These are phyloP conservation scores for Cnemophilus loriae DNA, from an alignment of 2,113 vertebrate species.

Conservation along the genomic window DNA sequence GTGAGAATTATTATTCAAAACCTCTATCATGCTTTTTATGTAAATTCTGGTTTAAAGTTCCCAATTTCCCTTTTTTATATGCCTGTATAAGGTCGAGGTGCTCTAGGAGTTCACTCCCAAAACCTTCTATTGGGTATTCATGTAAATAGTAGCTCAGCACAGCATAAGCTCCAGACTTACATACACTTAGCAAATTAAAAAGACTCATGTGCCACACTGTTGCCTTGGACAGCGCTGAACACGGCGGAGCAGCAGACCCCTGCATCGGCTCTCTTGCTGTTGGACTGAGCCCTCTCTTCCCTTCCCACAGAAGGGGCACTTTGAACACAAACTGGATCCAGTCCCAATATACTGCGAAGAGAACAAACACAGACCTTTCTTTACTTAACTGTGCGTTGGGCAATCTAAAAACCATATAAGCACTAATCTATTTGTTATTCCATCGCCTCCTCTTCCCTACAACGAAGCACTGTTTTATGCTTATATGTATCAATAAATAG, in stretches of 20 bases:
- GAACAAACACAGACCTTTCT: conserved; percentile 26
- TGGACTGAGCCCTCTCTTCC: not conserved
- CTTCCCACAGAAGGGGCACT: conserved; percentile 2
- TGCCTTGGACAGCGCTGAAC: not conserved
- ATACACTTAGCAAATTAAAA: not conserved
- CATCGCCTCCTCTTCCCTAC: not conserved
- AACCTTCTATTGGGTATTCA: not conserved
- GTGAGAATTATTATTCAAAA: not conserved
- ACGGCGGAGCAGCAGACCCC: not conserved
- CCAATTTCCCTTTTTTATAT: not conserved
- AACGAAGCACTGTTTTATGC: conserved; percentile 37
- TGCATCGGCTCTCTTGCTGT: not conserved
- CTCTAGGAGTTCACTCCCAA: not conserved
- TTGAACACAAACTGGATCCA: conserved; percentile 23
- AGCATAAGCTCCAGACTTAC: not conserved
- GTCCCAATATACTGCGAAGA: conserved; percentile 17
- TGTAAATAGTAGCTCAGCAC: not conserved
- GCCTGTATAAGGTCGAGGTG: not conserved
- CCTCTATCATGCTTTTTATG: not conserved
- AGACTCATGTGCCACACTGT: not conserved
- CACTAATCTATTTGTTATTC: conserved; percentile 10
- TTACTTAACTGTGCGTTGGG: not conserved
- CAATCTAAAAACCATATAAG: conserved; percentile 24
- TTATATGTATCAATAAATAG: conserved; percentile 52
- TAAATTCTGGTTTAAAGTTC: not conserved